Evolutionary conservation across 1,140 invertebrate species (phyloP), one percentile per base, ranked within the genome.

Genomic region (Bombus affinis): DNA sequence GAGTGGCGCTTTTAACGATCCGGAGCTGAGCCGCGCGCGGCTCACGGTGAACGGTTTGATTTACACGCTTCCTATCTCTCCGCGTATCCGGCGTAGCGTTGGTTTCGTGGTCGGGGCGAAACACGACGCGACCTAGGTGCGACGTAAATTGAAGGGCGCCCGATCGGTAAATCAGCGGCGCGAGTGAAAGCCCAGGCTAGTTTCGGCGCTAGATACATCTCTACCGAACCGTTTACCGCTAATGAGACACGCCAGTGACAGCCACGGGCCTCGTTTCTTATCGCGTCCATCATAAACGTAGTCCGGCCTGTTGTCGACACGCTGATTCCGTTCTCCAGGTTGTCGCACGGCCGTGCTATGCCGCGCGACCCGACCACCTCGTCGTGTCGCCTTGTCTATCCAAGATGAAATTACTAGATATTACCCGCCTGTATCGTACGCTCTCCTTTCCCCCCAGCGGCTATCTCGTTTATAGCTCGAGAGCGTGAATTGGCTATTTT

Each of bases 181-280:
- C 53, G 28, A 87, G 88, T 90, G 89, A 90, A 90, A 90, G 89
- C 81, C 70, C 13, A 22, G 74, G 74, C 73, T 75, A 79, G 88
- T 89, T 90, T 89, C 66, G 88, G 89, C 81, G 85, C 53, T 74
- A 90, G 86, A 90, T 90, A 87, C 82, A 87, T 90, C 86, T 88
- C 75, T 35, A 53, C 62, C 59, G 57, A 75, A 85, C 81, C 90
- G 88, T 93, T 92, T 90, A 87, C 87, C 86, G 89, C 91, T 93
- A 93, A 93, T 93, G 92, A 93, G 92, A 91, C 92, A 91, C 90
- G 86, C 89, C 47, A 90, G 85, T 89, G 88, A 89, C 88, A 81
- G 91, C 90, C 89, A 90, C 90, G 91, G 85, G 62, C 76, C 88
- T 66, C 87, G 87, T 83, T 89, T 86, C 90, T 93, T 93, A 93